These are phyloP conservation scores for Neodiprion lecontei DNA, from an alignment of 1,140 invertebrate species.

Conservation along the genomic window DNA sequence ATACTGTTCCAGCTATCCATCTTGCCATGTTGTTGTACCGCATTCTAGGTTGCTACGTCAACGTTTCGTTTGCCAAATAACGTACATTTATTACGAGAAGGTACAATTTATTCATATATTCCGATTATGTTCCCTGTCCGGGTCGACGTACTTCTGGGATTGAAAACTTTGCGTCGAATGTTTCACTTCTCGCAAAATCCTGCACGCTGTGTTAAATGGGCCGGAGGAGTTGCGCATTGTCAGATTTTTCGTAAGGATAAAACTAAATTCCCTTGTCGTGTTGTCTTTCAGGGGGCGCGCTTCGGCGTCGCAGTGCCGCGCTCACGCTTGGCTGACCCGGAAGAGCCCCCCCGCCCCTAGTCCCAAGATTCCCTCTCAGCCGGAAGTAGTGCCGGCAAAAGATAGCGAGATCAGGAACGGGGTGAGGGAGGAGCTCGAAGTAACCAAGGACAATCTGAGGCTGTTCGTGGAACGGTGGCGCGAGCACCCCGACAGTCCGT, in stretches of 20 bases:
- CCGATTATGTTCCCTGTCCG: no score
- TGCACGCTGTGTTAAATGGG: no score
- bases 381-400: slow-evolving; percentile 24
- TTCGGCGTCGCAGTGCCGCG: slow-evolving; percentile 75
- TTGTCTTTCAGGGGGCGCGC: slow-evolving; percentile 72
- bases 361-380: slow-evolving; percentile 19
- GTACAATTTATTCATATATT: no score
- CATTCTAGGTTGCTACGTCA: no score
- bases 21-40: no score
- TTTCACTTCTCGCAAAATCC: no score
- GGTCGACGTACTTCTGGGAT: no score
- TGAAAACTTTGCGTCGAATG: no score
- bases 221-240: no score
- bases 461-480: slow-evolving; percentile 88
- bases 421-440: slow-evolving; percentile 70
- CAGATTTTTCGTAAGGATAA: slow-evolving; percentile 10
- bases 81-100: no score
- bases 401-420: not conserved
- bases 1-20: no score
- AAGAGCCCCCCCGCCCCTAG: slow-evolving; percentile 49
- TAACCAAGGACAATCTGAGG: slow-evolving; percentile 85
- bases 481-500: slow-evolving; percentile 84
- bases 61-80: no score
- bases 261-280: not conserved
- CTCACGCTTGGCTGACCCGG: slow-evolving; percentile 75